A percentile compares a stretch with the other conserved stretches of the same genome.
phyloP scores from a whole-genome alignment of 2,113 vertebrate species.

The Pteruthius melanotis region DNA sequence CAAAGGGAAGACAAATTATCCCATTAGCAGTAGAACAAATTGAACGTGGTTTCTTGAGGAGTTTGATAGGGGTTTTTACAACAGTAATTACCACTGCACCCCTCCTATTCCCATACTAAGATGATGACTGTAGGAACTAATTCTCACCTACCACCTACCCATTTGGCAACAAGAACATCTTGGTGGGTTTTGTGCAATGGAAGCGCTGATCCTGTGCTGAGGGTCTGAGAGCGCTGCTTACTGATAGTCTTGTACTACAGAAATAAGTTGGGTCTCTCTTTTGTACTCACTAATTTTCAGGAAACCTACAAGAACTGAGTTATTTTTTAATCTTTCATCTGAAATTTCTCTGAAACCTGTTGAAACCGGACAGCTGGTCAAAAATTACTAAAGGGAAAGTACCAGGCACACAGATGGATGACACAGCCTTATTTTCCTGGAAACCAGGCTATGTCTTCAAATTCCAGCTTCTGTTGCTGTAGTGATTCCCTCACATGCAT shows the following conservation, averaged over 20 bases:
- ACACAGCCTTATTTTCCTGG: not conserved
- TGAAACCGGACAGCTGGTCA: not conserved
- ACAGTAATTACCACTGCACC: not conserved
- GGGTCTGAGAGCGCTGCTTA: not conserved
- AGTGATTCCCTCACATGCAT: not conserved
- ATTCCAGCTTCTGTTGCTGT: not conserved
- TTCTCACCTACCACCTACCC: not conserved
- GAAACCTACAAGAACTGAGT: not conserved
- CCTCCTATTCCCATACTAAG: not conserved
- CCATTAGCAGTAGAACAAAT: not conserved
- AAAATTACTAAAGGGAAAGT: not conserved
- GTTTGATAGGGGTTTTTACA: not conserved
- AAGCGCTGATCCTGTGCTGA: accelerated
- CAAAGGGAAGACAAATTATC: not conserved
- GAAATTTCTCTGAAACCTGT: not conserved
- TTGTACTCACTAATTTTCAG: not conserved
- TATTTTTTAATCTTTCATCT: not conserved
- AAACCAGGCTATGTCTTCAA: not conserved
- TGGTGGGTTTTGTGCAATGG: accelerated
- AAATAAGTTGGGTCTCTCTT: not conserved
- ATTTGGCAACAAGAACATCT: not conserved
- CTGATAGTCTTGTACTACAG: not conserved
- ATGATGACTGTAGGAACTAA: not conserved
- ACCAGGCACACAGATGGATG: not conserved
- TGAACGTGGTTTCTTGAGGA: not conserved